Base-by-base conservation (phyloP, 2,888 invertebrate genomes). In the Dasypolia templi region DNA sequence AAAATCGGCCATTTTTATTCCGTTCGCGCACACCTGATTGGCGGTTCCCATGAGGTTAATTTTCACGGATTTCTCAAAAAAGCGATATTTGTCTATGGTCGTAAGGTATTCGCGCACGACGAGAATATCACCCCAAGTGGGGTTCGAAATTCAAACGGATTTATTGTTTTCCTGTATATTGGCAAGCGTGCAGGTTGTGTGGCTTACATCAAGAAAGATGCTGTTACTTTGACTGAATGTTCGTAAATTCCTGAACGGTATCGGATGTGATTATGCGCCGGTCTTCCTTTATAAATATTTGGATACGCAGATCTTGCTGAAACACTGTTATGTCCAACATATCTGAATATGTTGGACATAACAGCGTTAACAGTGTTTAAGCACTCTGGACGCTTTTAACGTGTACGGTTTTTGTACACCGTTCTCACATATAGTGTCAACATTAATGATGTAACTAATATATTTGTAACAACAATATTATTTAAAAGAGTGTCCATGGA, bases 31-130 rank as follows among this genome's bases (percentile, higher is more conserved):
- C 92, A 87, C 86, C 91, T 93, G 91, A 95, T 95, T 94, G 94
- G 94, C 93, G 93, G 95, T 96, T 96, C 96, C 95, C 96, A 95
- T 93, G 95, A 91, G 91, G 91, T 92, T 96, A 95, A 96, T 96
- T 96, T 96, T 95, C 94, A 92, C 95, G 91, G 91, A 90, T 91
- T 86, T 88, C 90, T 90, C 90, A 91, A 91, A n/a, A 92, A 92
- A 90, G 79, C 80, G 67, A 89, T 89, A 87, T 89, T 92, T 91
- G 91, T 91, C 92, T 91, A 90, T 90, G 86, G 86, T 72, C 78
- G 65, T 84, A 84, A 86, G 75, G 81, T 75, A 83, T 84, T 82
- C 62, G 68, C 72, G 79, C 80, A 81, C 81, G 83, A 81, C 75
- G 75, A 81, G 86, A 80, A 83, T 87, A 76, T 66, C 72, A 42